phyloP scores from a whole-genome alignment of 2,888 invertebrate genomes.

The Acleris holmiana region DNA sequence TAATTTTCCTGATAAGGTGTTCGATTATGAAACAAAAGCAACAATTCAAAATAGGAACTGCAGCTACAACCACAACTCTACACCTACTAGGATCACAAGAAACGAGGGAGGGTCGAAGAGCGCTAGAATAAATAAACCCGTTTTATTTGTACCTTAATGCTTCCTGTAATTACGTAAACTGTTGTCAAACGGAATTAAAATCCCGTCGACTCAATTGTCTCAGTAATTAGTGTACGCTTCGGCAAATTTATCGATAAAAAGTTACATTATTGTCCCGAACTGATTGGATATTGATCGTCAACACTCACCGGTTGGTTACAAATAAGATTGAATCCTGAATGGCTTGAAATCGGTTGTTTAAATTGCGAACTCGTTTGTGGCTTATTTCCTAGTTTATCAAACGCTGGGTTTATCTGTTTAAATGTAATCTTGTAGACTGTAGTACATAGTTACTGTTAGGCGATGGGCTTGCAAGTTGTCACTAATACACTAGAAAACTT shows the following conservation, averaged over 20 bases:
- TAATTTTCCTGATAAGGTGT: too few relatives aligned
- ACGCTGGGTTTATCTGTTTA: too few relatives aligned
- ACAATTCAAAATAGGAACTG: too few relatives aligned
- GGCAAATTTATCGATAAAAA: constrained; percentile 52
- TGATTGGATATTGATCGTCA: constrained; percentile 47
- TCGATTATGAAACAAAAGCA: too few relatives aligned
- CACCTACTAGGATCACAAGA: too few relatives aligned
- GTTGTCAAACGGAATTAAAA: constrained; percentile 48
- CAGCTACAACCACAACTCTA: too few relatives aligned
- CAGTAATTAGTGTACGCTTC: constrained; percentile 50
- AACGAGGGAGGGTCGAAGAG: too few relatives aligned
- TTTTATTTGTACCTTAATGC: constrained; percentile 20
- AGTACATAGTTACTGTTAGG: too few relatives aligned
- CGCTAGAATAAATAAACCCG: not conserved
- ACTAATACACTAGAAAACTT: too few relatives aligned
- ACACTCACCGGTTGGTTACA: constrained; percentile 29
- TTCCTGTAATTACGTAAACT: constrained; percentile 25
- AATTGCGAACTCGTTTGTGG: not conserved
- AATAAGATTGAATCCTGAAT: constrained; percentile 13
- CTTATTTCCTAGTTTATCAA: too few relatives aligned
- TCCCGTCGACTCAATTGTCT: constrained; percentile 48
- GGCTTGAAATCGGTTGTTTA: not conserved
- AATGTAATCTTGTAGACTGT: too few relatives aligned
- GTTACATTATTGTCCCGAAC: constrained; percentile 50
- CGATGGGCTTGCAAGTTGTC: too few relatives aligned